Base-by-base conservation (phyloP, 2,113 vertebrate species). In the Cepphus grylle region DNA sequence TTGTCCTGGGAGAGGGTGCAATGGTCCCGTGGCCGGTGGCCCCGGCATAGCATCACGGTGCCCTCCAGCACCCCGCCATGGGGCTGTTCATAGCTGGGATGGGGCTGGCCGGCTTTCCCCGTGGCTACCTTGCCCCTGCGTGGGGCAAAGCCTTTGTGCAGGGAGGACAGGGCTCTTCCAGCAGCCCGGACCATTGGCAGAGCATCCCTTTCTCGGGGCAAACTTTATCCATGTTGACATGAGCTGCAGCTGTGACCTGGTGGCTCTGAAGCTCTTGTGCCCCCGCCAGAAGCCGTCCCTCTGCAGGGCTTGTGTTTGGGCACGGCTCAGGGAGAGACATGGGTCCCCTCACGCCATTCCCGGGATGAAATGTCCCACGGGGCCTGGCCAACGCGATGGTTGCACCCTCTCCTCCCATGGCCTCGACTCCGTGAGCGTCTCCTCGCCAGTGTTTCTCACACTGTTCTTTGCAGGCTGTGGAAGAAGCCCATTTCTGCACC, bases 1-100 rank as follows among this genome's bases (percentile, higher is more conserved):
- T 99, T 98, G 98, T 99, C 97, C 98, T 97, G n/a, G 98, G 97
- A 98, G 96, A 99, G 98, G 98, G 98, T 99, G 98, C 99, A 99
- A 99, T 40, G 69, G 96, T 96, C 90, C 76, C 27, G 9, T 2
- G 30, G 86, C 72, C 10, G 7, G 55, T 9, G 42, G 90, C 88
- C 59, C 79, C 1, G 6, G 76, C 17, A 4, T 0, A 4, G 38
- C 47, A 2, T 23, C 3, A 0, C 0, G 2, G 53, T 63, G 69
- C 25, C 34, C 49, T 43, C 72, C 2, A 4, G 77, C 34, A 10
- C 18, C 30, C 36, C 42, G 5, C 29, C 32, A 2, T 0, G 0
- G 17, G 69, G 49, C 58, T 66, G 25, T 21, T 50, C 2, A 0
- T 15, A 45, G 30, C 45, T 56, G 61, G 65, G 38, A n/a, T 56